Evolutionary conservation across 2,797 vertebrate genomes (phyloP), one percentile per base, ranked within the genome.

Genomic region (Phoeniculus purpureus): DNA sequence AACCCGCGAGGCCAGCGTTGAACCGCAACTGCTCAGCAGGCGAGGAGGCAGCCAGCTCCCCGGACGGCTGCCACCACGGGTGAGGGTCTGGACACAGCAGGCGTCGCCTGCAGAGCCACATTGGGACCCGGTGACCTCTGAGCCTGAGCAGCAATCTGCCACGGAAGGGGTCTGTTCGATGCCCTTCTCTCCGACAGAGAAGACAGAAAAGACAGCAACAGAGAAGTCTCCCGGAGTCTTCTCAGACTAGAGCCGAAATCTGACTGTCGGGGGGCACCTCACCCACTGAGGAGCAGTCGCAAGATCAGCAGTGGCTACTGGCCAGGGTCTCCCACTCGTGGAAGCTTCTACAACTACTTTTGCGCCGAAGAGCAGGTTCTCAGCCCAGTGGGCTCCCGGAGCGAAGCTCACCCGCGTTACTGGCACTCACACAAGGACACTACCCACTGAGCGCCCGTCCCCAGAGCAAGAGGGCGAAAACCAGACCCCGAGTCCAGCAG

Each of bases 401-500:
- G 50, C 25, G 60, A 73, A 92, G 29, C 25, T 71, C 58, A 73
- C 23, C 9, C 76, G 50, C 47, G 70, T 7, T 61, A 64, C 3
- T 16, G 40, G n/a, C 27, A 67, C n/a, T 7, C 47, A 19, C 61
- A 78, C 58, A 29, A 70, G 17, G 21, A 47, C 5, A 11, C 1
- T 56, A 4, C 15, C 17, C 9, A 10, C 21, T 0, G 0, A 1
- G 6, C 51, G 52, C 34, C 56, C n/a, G 37, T 37, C 11, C 27
- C 56, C 47, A 9, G 32, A 71, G 45, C 23, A 72, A 21, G 31
- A n/a, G 1, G 1, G 6, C 27, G 29, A 45, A 75, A 81, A 60
- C 14, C 31, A 76, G 72, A 85, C 22, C 29, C 31, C 51, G 78
- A n/a, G 27, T 40, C 25, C 58, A 64, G 43, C 45, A 82, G 64